Percentiles rank a stretch among this genome's conserved stretches.
Evolutionary conservation across 2,113 vertebrate species (phyloP).

Genomic region (Ceyx melanurus): DNA sequence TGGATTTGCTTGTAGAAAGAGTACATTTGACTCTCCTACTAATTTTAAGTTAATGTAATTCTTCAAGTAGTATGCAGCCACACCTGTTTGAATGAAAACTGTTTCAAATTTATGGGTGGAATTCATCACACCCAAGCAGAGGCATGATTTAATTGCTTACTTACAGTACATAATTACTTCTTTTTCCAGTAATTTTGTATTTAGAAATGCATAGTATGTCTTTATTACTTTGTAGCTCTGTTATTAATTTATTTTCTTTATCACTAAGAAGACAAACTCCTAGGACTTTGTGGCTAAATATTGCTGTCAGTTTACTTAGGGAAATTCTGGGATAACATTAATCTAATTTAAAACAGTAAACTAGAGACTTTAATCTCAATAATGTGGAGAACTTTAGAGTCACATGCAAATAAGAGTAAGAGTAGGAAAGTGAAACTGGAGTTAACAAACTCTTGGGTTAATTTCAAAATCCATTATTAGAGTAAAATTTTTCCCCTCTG

Average conservation of each 20-base stretch:
- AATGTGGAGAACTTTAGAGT: neutral
- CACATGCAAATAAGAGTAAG: neutral
- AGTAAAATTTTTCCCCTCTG: neutral
- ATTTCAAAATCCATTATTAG: neutral
- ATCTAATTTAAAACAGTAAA: neutral
- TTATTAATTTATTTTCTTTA: neutral
- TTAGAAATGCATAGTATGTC: neutral
- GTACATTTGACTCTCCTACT: neutral
- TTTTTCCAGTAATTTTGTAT: neutral
- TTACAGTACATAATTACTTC: neutral
- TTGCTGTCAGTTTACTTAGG: neutral
- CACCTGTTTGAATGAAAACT: neutral
- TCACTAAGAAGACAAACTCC: neutral
- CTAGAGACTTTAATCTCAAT: neutral
- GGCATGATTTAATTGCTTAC: neutral
- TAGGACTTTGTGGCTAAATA: neutral
- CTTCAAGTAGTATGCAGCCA: neutral
- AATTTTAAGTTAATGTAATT: neutral
- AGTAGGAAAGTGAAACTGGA: neutral
- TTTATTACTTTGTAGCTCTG: neutral
- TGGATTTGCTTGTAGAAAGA: neutral
- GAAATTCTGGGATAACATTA: neutral
- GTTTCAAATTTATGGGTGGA: neutral
- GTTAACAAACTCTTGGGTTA: neutral
- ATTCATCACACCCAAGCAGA: neutral